These are phyloP conservation scores for Drosophila anomalata DNA, from an alignment of 2,888 invertebrate genomes.

Conservation along the genomic window DNA sequence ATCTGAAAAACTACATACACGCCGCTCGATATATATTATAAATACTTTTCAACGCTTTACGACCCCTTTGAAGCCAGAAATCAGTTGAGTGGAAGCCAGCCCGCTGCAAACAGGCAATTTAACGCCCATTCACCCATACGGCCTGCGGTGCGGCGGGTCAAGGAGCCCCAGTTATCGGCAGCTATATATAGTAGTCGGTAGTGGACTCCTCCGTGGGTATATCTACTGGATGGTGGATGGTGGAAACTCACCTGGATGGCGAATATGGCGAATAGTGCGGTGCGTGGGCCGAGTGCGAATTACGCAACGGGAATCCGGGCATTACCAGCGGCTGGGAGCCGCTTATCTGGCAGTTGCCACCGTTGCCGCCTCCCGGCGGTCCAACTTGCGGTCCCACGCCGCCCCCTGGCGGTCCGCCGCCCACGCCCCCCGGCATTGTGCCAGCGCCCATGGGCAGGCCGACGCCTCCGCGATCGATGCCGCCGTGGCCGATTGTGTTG, in stretches of 20 bases:
- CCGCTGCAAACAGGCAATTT: constrained; percentile 29
- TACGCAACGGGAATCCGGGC: constrained; percentile 93
- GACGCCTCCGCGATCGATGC: constrained; percentile 80
- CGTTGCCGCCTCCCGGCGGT: constrained; percentile 82
- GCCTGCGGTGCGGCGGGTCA: constrained; percentile 3
- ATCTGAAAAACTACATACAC: neutral
- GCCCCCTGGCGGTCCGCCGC: constrained; percentile 68
- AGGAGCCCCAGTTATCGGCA: constrained; percentile 4
- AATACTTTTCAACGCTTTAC: neutral
- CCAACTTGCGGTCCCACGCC: constrained; percentile 33
- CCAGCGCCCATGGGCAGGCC: constrained; percentile 74
- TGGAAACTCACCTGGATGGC: constrained; percentile 88
- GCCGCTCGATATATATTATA: neutral
- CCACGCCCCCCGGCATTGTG: constrained; percentile 73
- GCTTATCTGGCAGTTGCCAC: constrained; percentile 87
- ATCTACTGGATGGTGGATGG: too few relatives aligned
- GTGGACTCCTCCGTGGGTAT: too few relatives aligned
- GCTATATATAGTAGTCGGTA: neutral
- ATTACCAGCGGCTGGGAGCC: constrained; percentile 91
- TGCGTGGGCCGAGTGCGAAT: constrained; percentile 87
- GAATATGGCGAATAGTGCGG: constrained; percentile 95
- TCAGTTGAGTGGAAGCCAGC: constrained; percentile 38
- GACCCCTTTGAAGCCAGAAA: constrained; percentile 3
- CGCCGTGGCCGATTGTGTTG: constrained; percentile 85
- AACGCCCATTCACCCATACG: constrained; percentile 32